These are phyloP conservation scores for Athripsodes cinereus DNA, from an alignment of 2,888 invertebrate genomes.

Conservation along the genomic window DNA sequence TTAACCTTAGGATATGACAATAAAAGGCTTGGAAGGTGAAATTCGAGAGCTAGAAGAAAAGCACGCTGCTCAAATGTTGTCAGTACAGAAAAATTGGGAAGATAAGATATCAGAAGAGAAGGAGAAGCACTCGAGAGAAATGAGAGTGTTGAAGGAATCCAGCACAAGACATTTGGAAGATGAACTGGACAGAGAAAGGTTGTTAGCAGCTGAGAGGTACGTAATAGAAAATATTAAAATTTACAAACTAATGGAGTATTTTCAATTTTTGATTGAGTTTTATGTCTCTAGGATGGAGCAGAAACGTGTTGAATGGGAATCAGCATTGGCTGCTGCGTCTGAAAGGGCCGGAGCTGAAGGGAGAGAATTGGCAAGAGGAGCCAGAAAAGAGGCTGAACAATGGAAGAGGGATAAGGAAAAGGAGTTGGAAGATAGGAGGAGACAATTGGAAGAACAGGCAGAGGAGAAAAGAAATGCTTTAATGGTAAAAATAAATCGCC, in stretches of 20 bases:
- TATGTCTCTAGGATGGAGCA: conserved; percentile 33
- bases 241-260: neutral
- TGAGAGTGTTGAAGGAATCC: conserved; percentile 52
- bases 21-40: conserved; percentile 82
- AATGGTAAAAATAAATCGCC: neutral
- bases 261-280: neutral
- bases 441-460: conserved; percentile 38
- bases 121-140: conserved; percentile 41
- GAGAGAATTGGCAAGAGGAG: conserved; percentile 40
- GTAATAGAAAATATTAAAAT: neutral
- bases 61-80: conserved; percentile 60
- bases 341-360: conserved; percentile 42
- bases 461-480: conserved; percentile 33
- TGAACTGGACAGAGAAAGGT: conserved; percentile 43
- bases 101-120: conserved; percentile 40
- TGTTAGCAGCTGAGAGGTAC: conserved; percentile 42
- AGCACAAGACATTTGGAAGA: conserved; percentile 42
- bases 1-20: conserved; percentile 62
- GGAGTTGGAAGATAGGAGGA: conserved; percentile 37
- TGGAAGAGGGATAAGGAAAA: conserved; percentile 20
- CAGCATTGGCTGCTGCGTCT: conserved; percentile 31
- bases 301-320: conserved; percentile 38
- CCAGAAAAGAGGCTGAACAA: conserved; percentile 16
- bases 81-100: conserved; percentile 40
- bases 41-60: conserved; percentile 70